phyloP scores from a whole-genome alignment of 2,888 invertebrate genomes.

The Seladonia tumulorum region DNA sequence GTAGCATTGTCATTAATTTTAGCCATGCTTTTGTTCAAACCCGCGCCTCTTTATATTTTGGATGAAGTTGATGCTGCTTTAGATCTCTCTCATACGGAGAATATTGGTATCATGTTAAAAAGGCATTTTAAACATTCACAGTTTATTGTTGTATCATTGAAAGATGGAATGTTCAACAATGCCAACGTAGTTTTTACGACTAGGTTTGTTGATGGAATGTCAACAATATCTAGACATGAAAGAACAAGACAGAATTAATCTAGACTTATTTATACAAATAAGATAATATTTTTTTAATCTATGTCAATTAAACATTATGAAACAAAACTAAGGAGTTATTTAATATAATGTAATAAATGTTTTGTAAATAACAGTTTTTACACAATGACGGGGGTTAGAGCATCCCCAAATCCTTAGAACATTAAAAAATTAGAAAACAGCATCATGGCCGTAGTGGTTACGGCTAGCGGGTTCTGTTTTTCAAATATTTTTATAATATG shows the following conservation, averaged over 20 bases:
- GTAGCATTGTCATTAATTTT: conserved; percentile 98
- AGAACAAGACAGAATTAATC: conserved; percentile 69
- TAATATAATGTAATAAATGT: conserved; percentile 30
- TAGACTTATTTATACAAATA: too few species aligned
- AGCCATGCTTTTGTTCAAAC: conserved; percentile 98
- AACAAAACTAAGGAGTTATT: too few species aligned
- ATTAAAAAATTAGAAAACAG: not conserved
- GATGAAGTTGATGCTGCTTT: conserved; percentile 99
- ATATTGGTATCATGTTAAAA: conserved; percentile 98
- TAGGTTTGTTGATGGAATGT: conserved; percentile 97
- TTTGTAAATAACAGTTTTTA: conserved; percentile 20
- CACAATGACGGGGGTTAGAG: conserved; percentile 52
- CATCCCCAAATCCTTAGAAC: not conserved
- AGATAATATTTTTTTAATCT: too few species aligned
- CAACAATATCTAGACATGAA: conserved; percentile 90
- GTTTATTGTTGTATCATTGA: conserved; percentile 99
- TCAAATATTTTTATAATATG: conserved; percentile 13
- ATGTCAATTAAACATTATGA: too few species aligned
- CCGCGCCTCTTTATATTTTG: conserved; percentile 98
- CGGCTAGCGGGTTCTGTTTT: not conserved
- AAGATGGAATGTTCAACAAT: conserved; percentile 99
- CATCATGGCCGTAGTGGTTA: not conserved
- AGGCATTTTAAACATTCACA: conserved; percentile 95
- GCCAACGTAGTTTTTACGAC: conserved; percentile 99
- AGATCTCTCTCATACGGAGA: conserved; percentile 99